Percentiles rank a stretch among this genome's conserved stretches.
Evolutionary conservation across 2,888 invertebrate species (phyloP).

Genomic region (Chrysomela aeneicollis): DNA sequence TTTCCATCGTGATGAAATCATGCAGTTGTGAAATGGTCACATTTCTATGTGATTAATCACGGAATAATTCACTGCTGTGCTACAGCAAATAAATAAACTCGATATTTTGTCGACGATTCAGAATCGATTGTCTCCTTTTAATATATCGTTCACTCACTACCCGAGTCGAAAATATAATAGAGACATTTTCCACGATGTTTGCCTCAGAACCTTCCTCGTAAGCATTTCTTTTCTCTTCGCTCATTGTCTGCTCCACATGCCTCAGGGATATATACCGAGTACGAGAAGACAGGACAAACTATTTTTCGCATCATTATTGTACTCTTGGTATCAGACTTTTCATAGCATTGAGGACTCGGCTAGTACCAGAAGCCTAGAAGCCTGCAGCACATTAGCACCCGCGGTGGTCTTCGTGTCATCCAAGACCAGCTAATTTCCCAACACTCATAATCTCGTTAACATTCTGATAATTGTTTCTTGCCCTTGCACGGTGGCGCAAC

Average conservation of each 20-base stretch:
- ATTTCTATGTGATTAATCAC: background rate
- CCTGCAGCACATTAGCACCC: too few species aligned
- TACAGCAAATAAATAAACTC: background rate
- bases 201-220: constrained; percentile 25
- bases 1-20: background rate
- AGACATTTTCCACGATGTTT: constrained; percentile 18
- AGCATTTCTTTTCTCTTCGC: constrained; percentile 29
- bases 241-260: constrained; percentile 31
- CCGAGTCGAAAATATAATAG: constrained; percentile 4
- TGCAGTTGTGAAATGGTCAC: background rate
- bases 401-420: background rate
- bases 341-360: too few species aligned
- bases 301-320: too few species aligned
- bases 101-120: background rate
- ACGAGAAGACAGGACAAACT: too few species aligned
- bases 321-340: too few species aligned
- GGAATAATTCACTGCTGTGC: background rate
- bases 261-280: constrained; percentile 24
- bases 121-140: background rate
- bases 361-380: too few species aligned
- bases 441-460: background rate
- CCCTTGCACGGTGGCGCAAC: background rate
- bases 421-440: background rate
- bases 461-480: constrained; percentile 2
- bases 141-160: background rate